These are phyloP conservation scores for Spatulosminthurus flaviceps DNA, from an alignment of 2,888 invertebrate genomes.

Conservation along the genomic window DNA sequence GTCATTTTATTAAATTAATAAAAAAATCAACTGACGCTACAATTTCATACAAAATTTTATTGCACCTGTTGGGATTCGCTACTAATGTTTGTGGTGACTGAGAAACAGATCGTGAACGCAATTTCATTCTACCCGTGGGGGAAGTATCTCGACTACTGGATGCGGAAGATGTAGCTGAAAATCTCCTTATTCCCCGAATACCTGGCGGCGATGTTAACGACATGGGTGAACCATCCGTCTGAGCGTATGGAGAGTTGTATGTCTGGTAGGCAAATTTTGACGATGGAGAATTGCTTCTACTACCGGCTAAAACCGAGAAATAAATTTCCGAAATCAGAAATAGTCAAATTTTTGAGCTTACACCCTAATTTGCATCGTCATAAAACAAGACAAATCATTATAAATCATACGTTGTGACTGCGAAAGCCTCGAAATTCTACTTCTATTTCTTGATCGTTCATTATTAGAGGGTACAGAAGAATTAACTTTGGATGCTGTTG, in stretches of 20 bases:
- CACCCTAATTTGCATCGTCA: no score
- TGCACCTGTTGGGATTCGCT: constrained; percentile 36
- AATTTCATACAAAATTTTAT: neutral
- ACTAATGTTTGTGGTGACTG: constrained; percentile 58
- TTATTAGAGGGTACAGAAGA: constrained; percentile 28
- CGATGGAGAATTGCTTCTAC: constrained; percentile 92
- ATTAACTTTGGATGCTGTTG: constrained; percentile 31
- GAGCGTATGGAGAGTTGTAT: constrained; percentile 66
- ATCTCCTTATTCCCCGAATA: constrained; percentile 54
- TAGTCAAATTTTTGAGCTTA: neutral
- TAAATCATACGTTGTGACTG: constrained; percentile 82
- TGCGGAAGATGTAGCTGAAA: constrained; percentile 61
- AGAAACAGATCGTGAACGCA: constrained; percentile 63
- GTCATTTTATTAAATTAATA: neutral
- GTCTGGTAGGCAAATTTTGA: constrained; percentile 81
- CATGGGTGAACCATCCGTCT: constrained; percentile 44
- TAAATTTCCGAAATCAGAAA: neutral
- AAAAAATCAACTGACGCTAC: neutral
- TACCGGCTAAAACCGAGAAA: constrained; percentile 75
- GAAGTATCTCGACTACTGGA: constrained; percentile 63
- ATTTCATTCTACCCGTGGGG: constrained; percentile 59
- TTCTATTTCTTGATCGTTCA: constrained; percentile 69
- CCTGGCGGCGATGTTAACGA: constrained; percentile 57
- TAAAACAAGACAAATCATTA: no score
- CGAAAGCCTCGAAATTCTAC: constrained; percentile 79